Percentiles rank a stretch among this genome's conserved stretches.
phyloP scores from a whole-genome alignment of 2,113 vertebrate species.

The Nerophis lumbriciformis region DNA sequence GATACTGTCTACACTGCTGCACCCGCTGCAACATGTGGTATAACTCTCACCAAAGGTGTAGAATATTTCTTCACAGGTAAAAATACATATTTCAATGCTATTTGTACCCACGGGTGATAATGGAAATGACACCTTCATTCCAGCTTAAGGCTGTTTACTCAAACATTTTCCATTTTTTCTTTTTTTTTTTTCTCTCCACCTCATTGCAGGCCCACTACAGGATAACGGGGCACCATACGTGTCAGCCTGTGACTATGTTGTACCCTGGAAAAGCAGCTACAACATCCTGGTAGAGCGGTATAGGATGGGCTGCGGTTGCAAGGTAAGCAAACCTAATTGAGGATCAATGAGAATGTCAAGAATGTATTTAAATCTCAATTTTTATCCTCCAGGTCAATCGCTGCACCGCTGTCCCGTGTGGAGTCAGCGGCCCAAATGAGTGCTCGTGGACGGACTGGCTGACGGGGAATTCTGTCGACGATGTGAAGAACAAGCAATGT shows the following conservation, averaged over 20 bases:
- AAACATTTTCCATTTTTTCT: no score
- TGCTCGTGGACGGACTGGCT: constrained; percentile 97
- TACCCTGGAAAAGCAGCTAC: constrained; percentile 87
- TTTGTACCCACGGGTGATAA: no score
- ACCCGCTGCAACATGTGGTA: constrained; percentile 84
- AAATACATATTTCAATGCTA: no score
- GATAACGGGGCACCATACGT: constrained; percentile 82
- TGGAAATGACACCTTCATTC: no score
- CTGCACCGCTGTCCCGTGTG: constrained; percentile 85
- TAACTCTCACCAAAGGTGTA: constrained; percentile 78
- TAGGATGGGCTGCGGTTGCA: constrained; percentile 91
- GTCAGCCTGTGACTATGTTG: constrained; percentile 85
- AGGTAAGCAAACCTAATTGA: constrained; percentile 66
- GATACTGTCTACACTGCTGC: constrained; percentile 85
- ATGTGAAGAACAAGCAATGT: constrained; percentile 84
- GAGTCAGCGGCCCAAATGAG: constrained; percentile 78
- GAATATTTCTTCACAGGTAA: constrained; percentile 92
- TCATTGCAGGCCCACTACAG: constrained; percentile 78
- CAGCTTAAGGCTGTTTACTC: no score
- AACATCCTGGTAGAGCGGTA: constrained; percentile 88
- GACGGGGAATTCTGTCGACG: constrained; percentile 74
- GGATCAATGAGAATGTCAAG: no score
- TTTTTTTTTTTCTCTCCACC: background rate
- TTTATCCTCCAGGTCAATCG: constrained; percentile 75
- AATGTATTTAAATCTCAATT: no score